phyloP scores from a whole-genome alignment of 2,888 invertebrate genomes.

The Tineola bisselliella region DNA sequence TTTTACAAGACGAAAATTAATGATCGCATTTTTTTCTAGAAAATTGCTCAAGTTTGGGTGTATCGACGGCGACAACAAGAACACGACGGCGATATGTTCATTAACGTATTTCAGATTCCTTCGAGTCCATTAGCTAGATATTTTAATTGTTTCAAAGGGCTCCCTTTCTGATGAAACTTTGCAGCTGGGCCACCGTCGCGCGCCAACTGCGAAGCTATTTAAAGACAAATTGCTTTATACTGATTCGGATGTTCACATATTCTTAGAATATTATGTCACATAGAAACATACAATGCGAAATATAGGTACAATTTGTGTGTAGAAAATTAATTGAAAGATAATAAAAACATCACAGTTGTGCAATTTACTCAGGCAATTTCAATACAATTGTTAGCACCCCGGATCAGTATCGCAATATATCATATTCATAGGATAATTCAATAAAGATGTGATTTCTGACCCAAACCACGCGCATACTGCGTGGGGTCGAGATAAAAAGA shows the following conservation, averaged over 20 bases:
- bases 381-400: conserved; percentile 38
- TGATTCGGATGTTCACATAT: conserved; percentile 23
- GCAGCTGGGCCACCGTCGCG: conserved; percentile 42
- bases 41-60: not conserved
- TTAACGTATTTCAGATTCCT: conserved; percentile 58
- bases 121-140: conserved; percentile 62
- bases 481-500: conserved; percentile 46
- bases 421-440: conserved; percentile 65
- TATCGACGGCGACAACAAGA: conserved; percentile 15
- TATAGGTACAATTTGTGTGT: not conserved
- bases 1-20: not conserved
- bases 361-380: not conserved
- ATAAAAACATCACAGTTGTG: no score
- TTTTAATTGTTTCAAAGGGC: conserved; percentile 55
- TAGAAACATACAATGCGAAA: not conserved
- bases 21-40: not conserved
- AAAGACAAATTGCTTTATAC: conserved; percentile 59
- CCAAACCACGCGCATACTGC: conserved; percentile 28
- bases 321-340: no score
- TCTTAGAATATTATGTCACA: not conserved
- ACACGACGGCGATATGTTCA: conserved; percentile 55
- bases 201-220: conserved; percentile 58
- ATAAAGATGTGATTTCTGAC: conserved; percentile 55
- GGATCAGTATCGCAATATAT: conserved; percentile 49
- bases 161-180: conserved; percentile 43